phyloP scores from a whole-genome alignment of 1,140 invertebrate genomes.

The Mya arenaria region DNA sequence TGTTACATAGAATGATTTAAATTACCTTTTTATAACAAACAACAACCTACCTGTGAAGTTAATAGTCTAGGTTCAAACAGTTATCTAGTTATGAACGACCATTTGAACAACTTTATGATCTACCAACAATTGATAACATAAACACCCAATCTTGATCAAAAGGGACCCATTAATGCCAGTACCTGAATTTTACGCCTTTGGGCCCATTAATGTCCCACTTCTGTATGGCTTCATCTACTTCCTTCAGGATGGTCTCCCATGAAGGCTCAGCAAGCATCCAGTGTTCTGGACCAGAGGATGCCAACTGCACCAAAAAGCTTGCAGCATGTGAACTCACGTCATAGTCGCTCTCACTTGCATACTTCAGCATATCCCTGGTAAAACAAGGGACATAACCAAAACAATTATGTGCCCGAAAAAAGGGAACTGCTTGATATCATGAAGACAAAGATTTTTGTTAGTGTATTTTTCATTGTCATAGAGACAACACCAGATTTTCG shows the following conservation, averaged over 20 bases:
- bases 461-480: too few relatives aligned
- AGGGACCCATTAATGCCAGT: neutral
- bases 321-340: constrained; percentile 43
- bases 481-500: too few relatives aligned
- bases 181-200: constrained; percentile 42
- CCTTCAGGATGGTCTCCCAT: constrained; percentile 11
- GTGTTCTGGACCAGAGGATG: constrained; percentile 1
- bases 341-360: neutral
- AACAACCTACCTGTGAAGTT: neutral
- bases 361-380: constrained; percentile 1
- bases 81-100: neutral
- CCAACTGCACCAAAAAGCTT: constrained; percentile 24
- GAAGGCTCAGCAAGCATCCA: constrained; percentile 17
- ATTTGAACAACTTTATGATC: neutral
- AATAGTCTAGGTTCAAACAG: neutral
- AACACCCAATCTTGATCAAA: neutral
- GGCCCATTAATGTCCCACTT: constrained; percentile 32
- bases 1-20: neutral
- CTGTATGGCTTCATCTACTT: constrained; percentile 20
- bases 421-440: too few relatives aligned
- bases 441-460: too few relatives aligned
- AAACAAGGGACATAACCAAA: too few relatives aligned
- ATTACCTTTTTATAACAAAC: neutral
- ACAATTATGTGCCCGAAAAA: too few relatives aligned
- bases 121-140: neutral